Evolutionary conservation across 2,113 vertebrate species (phyloP), one percentile per base, ranked within the genome.

Genomic region (Phyllopteryx taeniolatus): DNA sequence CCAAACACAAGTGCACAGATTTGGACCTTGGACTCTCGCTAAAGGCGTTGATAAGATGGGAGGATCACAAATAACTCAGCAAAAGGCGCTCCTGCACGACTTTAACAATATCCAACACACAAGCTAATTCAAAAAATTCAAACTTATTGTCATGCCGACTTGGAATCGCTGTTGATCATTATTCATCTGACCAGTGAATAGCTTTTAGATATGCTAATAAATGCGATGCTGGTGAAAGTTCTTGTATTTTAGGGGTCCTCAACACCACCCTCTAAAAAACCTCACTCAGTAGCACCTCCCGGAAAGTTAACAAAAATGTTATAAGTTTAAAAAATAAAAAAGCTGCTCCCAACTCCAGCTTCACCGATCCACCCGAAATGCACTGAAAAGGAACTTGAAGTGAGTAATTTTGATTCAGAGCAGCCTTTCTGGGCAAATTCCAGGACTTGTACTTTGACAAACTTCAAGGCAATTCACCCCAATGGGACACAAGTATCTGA

Each of bases 11-110:
- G 6, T 33, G 53, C 46, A 61, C 17, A 66, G 27, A 61, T 43
- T 56, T 71, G 72, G 47, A 78, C 76, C 61, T 84, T 83, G 80
- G 68, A 79, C 86, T 7, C 22, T 54, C n/a, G 20, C 10, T 4
- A 56, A 14, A 63, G 81, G 57, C 68, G 75, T n/a, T 75, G 73
- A 82, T 64, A 79, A 79, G 67, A 57, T 39, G 54, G 17, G 51
- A 83, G 63, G 75, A 44, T 27, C 49, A 13, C 22, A 10, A 61
- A 51, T 2, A 67, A 47, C 13, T 42, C 27, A 72, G 42, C 59
- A 56, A 61, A 65, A 75, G 67, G n/a, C 56, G 74, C 20, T n/a
- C 3, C 5, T 35, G 57, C 35, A 63, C 0, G 3, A n/a, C 51
- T 27, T 2, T 56, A 22, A 56, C 10, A n/a, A 56, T 56, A 22